Evolutionary conservation across 2,797 vertebrate species (phyloP), one percentile per base, ranked within the genome.

Genomic region (Orientallactaga sibirica): DNA sequence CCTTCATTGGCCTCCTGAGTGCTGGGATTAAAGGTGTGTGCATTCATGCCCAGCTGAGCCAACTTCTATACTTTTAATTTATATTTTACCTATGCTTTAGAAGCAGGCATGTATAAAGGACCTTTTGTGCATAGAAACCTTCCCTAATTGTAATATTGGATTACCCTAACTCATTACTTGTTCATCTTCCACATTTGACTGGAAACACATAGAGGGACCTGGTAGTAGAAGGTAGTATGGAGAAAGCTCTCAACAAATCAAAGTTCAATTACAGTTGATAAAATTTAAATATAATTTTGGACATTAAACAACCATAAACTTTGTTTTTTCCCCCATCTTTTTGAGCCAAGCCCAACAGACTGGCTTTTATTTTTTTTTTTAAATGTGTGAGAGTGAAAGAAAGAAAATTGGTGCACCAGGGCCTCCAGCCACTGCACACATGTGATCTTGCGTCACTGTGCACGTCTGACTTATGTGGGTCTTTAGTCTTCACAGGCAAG

Each of bases 241-340:
- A 83, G 10, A 77, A 86, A 16, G 22, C 22, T 55, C 33, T 58
- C 24, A 84, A 82, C 25, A 93, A 91, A 92, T 25, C 0, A 48
- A 90, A 48, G 41, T 41, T 88, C 3, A 73, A 73, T 5, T 68
- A 7, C 6, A 83, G 67, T 58, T 93, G 67, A 83, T 73, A 6
- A 75, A 84, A 91, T 52, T 70, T 85, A 86, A 95, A 68, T 61
- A 67, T 0, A 76, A 76, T 76, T 76, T 83, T 70, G 64, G 93
- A 79, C 86, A 88, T 61, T 92, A 79, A 90, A 85, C 10, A 64
- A 75, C 20, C 41, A 85, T n/a, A 91, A 88, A 73, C 0, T 16
- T 71, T 48, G 48, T 48, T 48, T 48, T 10, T 48, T 48, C 48
- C 48, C 10, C 10, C 48, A 7, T 48, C 10, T 48, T 48, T 5